phyloP scores from a whole-genome alignment of 2,888 invertebrate genomes.

The Agonopterix subpropinquella region DNA sequence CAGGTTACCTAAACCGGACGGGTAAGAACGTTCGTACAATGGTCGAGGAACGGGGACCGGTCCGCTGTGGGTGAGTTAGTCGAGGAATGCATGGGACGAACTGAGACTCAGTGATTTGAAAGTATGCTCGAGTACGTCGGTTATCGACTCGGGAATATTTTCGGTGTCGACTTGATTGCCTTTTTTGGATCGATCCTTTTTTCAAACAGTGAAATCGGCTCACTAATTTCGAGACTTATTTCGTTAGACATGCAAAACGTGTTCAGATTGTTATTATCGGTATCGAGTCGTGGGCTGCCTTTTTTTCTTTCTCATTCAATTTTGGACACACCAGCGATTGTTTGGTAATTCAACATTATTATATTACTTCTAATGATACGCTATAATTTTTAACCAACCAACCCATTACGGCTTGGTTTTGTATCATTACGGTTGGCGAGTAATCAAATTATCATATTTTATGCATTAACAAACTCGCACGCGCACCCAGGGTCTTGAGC shows the following conservation, averaged over 20 bases:
- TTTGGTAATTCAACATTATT: slow-evolving; percentile 52
- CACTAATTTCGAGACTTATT: slow-evolving; percentile 7
- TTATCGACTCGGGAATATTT: slow-evolving; percentile 43
- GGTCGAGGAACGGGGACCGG: slow-evolving; percentile 69
- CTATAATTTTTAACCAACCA: slow-evolving; percentile 26
- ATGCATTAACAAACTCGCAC: slow-evolving; percentile 33
- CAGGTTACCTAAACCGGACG: slow-evolving; percentile 44
- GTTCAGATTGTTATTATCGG: slow-evolving; percentile 14
- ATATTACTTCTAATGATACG: slow-evolving; percentile 48
- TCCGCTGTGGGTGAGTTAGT: slow-evolving; percentile 74
- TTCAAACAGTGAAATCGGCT: slow-evolving; percentile 16
- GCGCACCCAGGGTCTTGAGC: slow-evolving; percentile 16
- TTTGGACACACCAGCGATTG: slow-evolving; percentile 30
- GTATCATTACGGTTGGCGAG: slow-evolving; percentile 36
- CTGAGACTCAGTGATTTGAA: slow-evolving; percentile 62
- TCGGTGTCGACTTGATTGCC: slow-evolving; percentile 22
- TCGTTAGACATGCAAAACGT: neutral
- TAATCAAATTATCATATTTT: slow-evolving; percentile 53
- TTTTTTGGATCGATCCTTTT: slow-evolving; percentile 16
- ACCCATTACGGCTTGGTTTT: slow-evolving; percentile 25
- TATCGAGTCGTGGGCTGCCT: slow-evolving; percentile 23
- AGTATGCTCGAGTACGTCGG: slow-evolving; percentile 52
- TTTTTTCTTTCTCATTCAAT: slow-evolving; percentile 33
- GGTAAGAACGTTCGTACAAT: slow-evolving; percentile 58
- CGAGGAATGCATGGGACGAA: slow-evolving; percentile 69